Evolutionary conservation across 2,113 vertebrate genomes (phyloP).

Genomic region (Chlorodrepanis virens): DNA sequence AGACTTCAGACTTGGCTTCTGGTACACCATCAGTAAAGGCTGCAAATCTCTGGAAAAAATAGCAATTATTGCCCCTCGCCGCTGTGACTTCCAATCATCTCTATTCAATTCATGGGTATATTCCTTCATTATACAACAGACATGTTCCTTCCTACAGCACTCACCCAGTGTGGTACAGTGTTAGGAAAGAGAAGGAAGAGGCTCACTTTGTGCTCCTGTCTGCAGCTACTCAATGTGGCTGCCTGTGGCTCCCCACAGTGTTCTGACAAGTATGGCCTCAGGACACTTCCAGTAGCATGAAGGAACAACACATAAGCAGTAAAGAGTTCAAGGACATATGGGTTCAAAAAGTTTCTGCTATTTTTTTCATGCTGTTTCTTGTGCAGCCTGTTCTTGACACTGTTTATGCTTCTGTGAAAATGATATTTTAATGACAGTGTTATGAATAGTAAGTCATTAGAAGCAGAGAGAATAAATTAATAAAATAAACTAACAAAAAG

Average conservation of each 20-base stretch:
- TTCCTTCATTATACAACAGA: neutral
- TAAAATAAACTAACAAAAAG: neutral
- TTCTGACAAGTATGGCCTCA: neutral
- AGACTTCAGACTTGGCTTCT: neutral
- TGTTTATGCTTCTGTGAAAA: neutral
- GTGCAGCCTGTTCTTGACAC: neutral
- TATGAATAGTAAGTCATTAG: neutral
- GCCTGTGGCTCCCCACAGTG: neutral
- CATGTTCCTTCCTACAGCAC: neutral
- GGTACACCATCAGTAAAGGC: accelerated
- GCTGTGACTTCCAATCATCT: neutral
- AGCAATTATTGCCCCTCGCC: neutral
- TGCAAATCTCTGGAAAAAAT: neutral
- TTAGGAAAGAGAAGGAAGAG: neutral
- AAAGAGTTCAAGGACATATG: neutral
- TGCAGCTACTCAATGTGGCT: neutral
- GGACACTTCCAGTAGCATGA: neutral
- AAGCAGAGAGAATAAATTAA: neutral
- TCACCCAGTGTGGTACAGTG: neutral
- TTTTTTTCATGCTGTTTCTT: neutral
- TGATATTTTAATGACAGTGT: neutral
- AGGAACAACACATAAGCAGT: neutral
- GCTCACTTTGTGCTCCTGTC: neutral
- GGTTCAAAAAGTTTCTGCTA: neutral
- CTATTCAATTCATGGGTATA: neutral